Conservation (phyloP, 2,113 vertebrate species). For the Crypturellus undulatus region DNA sequence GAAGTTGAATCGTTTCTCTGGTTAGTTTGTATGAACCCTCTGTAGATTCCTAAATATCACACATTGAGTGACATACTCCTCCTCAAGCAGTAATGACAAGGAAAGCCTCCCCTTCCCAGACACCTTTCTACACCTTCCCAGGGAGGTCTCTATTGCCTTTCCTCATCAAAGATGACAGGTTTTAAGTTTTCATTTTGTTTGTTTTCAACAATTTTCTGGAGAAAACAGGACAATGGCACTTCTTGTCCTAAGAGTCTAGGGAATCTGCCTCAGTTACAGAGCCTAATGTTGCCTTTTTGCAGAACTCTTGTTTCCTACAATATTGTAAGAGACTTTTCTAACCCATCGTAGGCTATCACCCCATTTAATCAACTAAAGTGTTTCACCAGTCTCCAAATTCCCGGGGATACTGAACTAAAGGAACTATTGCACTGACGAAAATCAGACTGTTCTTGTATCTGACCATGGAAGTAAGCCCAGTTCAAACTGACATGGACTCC, state of each 20-base stretch:
- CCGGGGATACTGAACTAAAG: neutral
- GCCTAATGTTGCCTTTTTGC: neutral
- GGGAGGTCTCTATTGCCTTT: neutral
- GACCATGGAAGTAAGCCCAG: neutral
- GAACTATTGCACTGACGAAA: neutral
- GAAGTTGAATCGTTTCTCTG: neutral
- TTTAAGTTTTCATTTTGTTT: neutral
- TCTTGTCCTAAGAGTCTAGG: neutral
- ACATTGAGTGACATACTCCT: neutral
- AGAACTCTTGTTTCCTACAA: neutral
- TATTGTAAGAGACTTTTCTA: fast-evolving
- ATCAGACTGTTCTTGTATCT: neutral
- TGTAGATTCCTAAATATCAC: neutral
- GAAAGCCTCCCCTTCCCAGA: neutral
- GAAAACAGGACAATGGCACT: neutral
- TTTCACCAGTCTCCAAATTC: neutral
- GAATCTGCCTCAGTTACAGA: neutral
- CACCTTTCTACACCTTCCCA: neutral
- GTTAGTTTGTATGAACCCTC: neutral
- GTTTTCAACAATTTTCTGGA: neutral
- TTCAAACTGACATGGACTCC: neutral
- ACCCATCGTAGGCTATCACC: fast-evolving
- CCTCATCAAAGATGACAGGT: neutral
- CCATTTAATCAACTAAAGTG: neutral
- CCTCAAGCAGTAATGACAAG: neutral